Percentiles rank a stretch among this genome's conserved stretches.
Conservation (phyloP, 2,888 invertebrate species). For the Cancer borealis region DNA sequence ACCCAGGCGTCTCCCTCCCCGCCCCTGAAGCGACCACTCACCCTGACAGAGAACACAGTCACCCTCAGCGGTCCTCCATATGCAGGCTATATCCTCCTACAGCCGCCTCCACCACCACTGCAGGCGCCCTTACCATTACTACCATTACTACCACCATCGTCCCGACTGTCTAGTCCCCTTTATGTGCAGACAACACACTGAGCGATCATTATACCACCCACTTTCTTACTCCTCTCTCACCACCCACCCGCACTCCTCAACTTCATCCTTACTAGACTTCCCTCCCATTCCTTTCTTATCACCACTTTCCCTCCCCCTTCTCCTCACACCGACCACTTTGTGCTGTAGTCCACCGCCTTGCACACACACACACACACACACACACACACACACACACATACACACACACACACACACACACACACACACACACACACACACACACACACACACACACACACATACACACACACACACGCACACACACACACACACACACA, state of each 20-base stretch:
- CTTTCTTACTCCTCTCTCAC: not conserved
- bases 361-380: not conserved
- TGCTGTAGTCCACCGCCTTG: not conserved
- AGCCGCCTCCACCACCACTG: not conserved
- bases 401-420: conserved; percentile 36
- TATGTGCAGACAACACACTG: conserved; percentile 3
- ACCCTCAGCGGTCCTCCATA: conserved; percentile 9
- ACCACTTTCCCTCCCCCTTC: not conserved
- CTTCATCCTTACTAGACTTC: too few relatives aligned
- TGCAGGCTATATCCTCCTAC: not conserved
- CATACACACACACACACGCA: conserved; percentile 32
- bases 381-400: conserved; percentile 45
- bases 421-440: conserved; percentile 36
- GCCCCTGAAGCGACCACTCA: not conserved
- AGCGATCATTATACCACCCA: not conserved
- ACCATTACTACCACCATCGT: not conserved
- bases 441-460: conserved; percentile 35
- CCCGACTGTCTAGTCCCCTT: not conserved
- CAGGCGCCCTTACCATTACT: not conserved
- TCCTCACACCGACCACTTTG: too few relatives aligned
- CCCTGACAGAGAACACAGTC: not conserved
- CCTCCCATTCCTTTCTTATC: not conserved
- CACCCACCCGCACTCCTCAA: not conserved
- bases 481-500: not conserved
- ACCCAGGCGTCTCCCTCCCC: not conserved